Evolutionary conservation across 2,888 invertebrate genomes (phyloP).

Genomic region (Amphipyra tragopoginis): DNA sequence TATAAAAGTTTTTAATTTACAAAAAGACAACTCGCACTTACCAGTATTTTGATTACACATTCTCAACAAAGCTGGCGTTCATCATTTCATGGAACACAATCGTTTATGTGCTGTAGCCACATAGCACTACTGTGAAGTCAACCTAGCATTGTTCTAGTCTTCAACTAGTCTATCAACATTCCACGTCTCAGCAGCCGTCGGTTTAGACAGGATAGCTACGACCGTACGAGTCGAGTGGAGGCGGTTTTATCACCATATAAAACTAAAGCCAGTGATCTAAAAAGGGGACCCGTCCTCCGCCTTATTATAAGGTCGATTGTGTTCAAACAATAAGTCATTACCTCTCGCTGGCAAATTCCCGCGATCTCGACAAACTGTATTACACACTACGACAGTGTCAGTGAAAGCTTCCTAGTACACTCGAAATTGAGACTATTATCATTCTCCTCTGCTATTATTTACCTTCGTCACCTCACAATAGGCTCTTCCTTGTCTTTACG

Average conservation of each 20-base stretch:
- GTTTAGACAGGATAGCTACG: conserved; percentile 50
- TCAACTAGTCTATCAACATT: conserved; percentile 77
- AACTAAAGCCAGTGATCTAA: conserved; percentile 40
- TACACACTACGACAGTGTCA: conserved; percentile 63
- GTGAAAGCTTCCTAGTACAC: conserved; percentile 78
- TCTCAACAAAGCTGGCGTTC: conserved; percentile 24
- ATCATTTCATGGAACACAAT: conserved; percentile 41
- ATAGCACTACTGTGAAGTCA: conserved; percentile 62
- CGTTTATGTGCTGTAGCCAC: conserved; percentile 48
- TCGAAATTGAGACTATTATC: conserved; percentile 66
- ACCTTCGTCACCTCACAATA: conserved; percentile 50
- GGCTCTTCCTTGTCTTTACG: conserved; percentile 35
- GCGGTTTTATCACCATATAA: conserved; percentile 60
- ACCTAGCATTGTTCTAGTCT: conserved; percentile 72
- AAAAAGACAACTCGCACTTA: conserved; percentile 2
- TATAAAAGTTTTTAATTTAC: not conserved
- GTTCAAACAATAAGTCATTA: conserved; percentile 78
- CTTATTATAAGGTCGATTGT: conserved; percentile 72
- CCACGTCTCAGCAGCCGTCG: conserved; percentile 67
- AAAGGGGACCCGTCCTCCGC: conserved; percentile 46
- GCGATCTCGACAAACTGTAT: conserved; percentile 72
- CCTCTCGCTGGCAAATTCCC: conserved; percentile 67
- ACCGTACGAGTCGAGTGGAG: conserved; percentile 35
- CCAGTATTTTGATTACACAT: conserved; percentile 19
- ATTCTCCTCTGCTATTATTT: conserved; percentile 34